These are phyloP conservation scores for Rhagoletis zephyria DNA, from an alignment of 1,140 invertebrate species.

Conservation along the genomic window DNA sequence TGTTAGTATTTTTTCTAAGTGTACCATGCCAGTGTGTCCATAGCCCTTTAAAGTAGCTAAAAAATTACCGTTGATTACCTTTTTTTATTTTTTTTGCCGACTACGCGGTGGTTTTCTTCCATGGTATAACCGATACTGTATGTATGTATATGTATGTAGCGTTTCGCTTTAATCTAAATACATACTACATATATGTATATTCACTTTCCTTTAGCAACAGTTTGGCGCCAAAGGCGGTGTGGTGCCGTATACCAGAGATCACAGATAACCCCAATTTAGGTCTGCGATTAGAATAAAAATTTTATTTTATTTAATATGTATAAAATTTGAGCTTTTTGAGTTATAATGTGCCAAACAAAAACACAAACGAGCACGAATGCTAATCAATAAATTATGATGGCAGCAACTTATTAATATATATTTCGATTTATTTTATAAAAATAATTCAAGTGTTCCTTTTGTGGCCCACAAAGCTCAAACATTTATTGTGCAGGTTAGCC, in stretches of 20 bases:
- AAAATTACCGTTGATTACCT: too few relatives aligned
- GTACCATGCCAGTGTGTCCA: too few relatives aligned
- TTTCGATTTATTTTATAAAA: neutral
- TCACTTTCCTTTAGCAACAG: neutral
- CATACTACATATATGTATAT: too few relatives aligned
- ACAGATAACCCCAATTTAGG: conserved; percentile 24
- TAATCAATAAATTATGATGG: neutral
- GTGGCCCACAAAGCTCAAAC: neutral
- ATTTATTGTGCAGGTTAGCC: neutral
- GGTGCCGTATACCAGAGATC: neutral
- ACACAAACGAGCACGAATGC: neutral
- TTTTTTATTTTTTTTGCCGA: too few relatives aligned
- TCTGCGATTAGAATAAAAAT: neutral
- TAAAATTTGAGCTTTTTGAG: too few relatives aligned
- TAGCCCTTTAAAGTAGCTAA: too few relatives aligned
- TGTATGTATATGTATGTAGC: too few relatives aligned
- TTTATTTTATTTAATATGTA: neutral
- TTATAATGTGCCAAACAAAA: neutral
- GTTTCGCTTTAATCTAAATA: too few relatives aligned
- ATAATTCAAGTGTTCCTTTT: neutral
- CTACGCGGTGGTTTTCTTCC: too few relatives aligned
- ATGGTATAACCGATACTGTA: too few relatives aligned
- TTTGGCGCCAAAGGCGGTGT: neutral
- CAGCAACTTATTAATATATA: conserved; percentile 19
- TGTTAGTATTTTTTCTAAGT: too few relatives aligned